Conservation (phyloP, 2,113 vertebrate genomes). For the human region GRCh38 chrY:11276501-11277000, state of each 20-base stretch:
- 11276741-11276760: neutral
- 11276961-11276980: neutral
- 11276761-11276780: neutral
- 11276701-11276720: neutral
- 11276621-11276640: neutral
- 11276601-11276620: neutral
- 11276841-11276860: neutral
- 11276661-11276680: neutral
- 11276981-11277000: neutral
- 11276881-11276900: neutral
- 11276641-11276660: neutral
- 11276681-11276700: neutral
- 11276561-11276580: conserved; percentile 19
- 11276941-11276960: neutral
- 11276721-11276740: neutral
- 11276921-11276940: neutral
- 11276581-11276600: neutral
- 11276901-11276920: neutral
- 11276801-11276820: neutral
- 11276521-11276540: conserved; percentile 56
- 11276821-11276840: neutral
- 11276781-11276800: neutral
- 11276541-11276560: conserved; percentile 44
- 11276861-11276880: neutral
- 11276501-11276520: neutral